Conservation (phyloP, 2,797 vertebrate genomes). For the Pipistrellus nathusii region DNA sequence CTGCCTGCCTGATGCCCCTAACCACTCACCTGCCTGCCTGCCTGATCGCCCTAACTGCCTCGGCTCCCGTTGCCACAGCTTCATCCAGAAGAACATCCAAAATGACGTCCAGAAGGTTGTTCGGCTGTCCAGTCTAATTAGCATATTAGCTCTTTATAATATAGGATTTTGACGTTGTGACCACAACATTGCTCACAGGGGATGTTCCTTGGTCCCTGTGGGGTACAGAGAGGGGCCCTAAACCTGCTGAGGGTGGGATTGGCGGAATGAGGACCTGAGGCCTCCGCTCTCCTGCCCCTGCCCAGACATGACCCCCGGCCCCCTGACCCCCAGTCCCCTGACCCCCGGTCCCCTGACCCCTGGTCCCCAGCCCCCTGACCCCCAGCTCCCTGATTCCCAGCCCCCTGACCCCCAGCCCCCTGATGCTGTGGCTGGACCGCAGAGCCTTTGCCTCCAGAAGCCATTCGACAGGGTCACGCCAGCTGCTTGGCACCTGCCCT, state of each 20-base stretch:
- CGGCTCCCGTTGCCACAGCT: no score
- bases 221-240: neutral
- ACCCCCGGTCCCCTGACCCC: neutral
- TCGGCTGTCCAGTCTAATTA: no score
- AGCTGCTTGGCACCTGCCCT: accelerated
- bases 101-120: no score
- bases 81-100: no score
- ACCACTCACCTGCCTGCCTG: no score
- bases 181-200: accelerated
- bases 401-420: no score
- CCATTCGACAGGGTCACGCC: accelerated
- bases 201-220: neutral
- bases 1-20: no score
- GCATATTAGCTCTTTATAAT: no score
- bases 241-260: neutral
- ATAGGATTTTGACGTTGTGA: neutral
- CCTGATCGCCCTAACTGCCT: no score
- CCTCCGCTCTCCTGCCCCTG: neutral
- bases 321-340: neutral
- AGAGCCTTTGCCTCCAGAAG: neutral
- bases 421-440: neutral
- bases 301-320: accelerated
- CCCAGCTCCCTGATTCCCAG: no score
- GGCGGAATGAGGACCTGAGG: neutral
- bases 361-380: neutral